Percentiles rank a stretch among this genome's conserved stretches.
Evolutionary conservation across 1,140 invertebrate species (phyloP).

Genomic region (Mamestra configurata): DNA sequence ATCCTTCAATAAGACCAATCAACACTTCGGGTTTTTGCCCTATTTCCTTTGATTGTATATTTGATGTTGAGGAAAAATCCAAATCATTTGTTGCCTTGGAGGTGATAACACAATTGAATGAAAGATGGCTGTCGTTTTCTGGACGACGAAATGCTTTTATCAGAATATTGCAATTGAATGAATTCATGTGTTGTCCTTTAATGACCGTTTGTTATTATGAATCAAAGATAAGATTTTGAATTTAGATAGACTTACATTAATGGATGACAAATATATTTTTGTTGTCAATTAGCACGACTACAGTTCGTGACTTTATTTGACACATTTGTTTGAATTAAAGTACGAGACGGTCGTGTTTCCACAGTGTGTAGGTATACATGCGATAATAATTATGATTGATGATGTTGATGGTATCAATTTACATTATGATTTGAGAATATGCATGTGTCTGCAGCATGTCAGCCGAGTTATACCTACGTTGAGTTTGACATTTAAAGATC

Average conservation of each 20-base stretch:
- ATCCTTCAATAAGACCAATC: slow-evolving; percentile 46
- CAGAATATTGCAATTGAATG: slow-evolving; percentile 30
- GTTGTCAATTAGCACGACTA: background rate
- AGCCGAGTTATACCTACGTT: background rate
- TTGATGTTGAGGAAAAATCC: slow-evolving; percentile 16
- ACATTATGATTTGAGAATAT: background rate
- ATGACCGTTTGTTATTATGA: background rate
- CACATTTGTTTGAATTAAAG: background rate
- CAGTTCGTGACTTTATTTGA: background rate
- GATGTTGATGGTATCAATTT: background rate
- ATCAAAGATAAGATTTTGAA: slow-evolving; percentile 24
- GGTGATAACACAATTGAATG: slow-evolving; percentile 22
- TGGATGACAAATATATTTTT: background rate
- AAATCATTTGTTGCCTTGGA: slow-evolving; percentile 14
- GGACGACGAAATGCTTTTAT: slow-evolving; percentile 22
- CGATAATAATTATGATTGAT: background rate
- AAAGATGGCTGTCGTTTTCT: background rate
- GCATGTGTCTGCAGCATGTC: background rate
- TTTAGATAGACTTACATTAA: background rate
- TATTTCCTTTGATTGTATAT: slow-evolving; percentile 38
- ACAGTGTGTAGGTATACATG: too few relatives aligned
- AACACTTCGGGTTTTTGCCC: slow-evolving; percentile 21
- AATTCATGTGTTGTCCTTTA: background rate
- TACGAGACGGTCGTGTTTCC: background rate
- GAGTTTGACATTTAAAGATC: background rate